A percentile compares a stretch with the other conserved stretches of the same genome.
These are phyloP conservation scores for Campoplex capitator DNA, from an alignment of 2,888 invertebrate genomes.

Conservation along the genomic window DNA sequence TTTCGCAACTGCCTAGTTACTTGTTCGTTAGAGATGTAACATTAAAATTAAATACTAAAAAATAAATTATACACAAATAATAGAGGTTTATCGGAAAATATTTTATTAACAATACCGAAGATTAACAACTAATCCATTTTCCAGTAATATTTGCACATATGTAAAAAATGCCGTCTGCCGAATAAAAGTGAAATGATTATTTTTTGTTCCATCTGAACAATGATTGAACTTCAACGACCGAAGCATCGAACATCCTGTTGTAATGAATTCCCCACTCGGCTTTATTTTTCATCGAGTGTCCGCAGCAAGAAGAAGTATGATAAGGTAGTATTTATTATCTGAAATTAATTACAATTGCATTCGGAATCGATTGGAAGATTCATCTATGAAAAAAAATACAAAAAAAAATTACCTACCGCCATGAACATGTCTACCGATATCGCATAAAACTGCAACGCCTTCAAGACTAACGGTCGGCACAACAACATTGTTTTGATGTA, in stretches of 20 bases:
- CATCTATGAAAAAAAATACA: too few species aligned
- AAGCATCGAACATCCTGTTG: too few species aligned
- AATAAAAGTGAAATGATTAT: background rate
- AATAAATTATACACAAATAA: background rate
- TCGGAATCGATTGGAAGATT: too few species aligned
- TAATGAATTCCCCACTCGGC: too few species aligned
- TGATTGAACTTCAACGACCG: too few species aligned
- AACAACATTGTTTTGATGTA: constrained; percentile 51
- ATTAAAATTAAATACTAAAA: background rate
- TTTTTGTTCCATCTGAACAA: background rate
- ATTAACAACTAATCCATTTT: background rate
- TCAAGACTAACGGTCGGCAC: constrained; percentile 73
- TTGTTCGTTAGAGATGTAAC: background rate
- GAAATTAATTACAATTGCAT: too few species aligned
- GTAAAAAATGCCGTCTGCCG: background rate
- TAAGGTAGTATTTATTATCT: too few species aligned
- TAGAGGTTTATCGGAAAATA: background rate
- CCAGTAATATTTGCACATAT: background rate
- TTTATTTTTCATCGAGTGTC: too few species aligned
- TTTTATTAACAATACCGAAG: background rate
- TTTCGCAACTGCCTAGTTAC: background rate
- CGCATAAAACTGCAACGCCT: constrained; percentile 39
- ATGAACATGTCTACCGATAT: too few species aligned
- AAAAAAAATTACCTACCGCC: too few species aligned
- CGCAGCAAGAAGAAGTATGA: too few species aligned